phyloP scores from a whole-genome alignment of 1,140 invertebrate genomes.

The Drosophila chauvacae region DNA sequence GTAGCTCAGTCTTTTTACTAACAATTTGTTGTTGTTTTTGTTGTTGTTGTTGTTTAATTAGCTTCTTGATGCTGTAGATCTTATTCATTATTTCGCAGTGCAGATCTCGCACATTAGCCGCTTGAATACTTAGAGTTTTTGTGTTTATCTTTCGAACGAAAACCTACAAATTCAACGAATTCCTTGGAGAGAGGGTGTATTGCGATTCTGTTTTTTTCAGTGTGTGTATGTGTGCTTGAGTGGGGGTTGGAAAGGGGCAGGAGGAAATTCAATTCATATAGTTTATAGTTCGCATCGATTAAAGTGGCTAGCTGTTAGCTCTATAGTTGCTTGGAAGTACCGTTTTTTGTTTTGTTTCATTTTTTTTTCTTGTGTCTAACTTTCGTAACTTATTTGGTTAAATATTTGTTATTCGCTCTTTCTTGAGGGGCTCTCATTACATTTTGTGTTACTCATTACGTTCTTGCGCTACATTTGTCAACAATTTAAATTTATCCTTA shows the following conservation, averaged over 20 bases:
- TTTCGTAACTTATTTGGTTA: slow-evolving; percentile 66
- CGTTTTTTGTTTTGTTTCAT: slow-evolving; percentile 39
- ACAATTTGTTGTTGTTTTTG: slow-evolving; percentile 64
- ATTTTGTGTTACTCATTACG: slow-evolving; percentile 41
- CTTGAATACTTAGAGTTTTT: slow-evolving; percentile 18
- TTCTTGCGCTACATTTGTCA: slow-evolving; percentile 72
- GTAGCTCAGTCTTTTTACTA: slow-evolving; percentile 84
- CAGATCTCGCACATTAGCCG: slow-evolving; percentile 19
- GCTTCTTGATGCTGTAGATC: slow-evolving; percentile 42
- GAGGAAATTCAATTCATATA: slow-evolving; percentile 29
- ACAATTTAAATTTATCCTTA: slow-evolving; percentile 77
- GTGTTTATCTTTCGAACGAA: slow-evolving; percentile 9
- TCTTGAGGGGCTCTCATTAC: slow-evolving; percentile 30
- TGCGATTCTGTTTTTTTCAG: neutral
- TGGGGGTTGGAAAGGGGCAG: slow-evolving; percentile 1
- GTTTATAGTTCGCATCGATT: slow-evolving; percentile 42
- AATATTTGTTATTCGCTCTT: slow-evolving; percentile 35
- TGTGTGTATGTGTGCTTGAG: neutral
- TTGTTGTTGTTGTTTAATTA: slow-evolving; percentile 46
- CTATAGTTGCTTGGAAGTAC: slow-evolving; percentile 82
- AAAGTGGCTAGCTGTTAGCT: slow-evolving; percentile 67
- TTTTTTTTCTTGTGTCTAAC: slow-evolving; percentile 58
- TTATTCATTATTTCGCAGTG: slow-evolving; percentile 23
- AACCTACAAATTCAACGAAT: slow-evolving; percentile 19
- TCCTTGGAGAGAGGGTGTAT: slow-evolving; percentile 15